Conservation (phyloP, 2,888 invertebrate species). For the Tenthredo scrophulariae region DNA sequence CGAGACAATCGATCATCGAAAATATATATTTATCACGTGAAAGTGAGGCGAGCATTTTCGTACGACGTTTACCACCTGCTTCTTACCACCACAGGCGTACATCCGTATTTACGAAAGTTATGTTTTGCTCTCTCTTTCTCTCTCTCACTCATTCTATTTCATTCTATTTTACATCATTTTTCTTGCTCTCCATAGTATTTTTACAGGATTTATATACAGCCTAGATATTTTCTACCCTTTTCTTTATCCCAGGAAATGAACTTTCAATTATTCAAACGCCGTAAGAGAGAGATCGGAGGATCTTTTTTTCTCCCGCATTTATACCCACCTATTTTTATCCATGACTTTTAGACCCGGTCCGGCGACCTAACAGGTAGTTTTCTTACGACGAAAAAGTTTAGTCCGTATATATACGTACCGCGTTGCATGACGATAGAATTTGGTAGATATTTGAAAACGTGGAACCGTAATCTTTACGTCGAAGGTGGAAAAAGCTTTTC, state of each 20-base stretch:
- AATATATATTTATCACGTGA: conserved; percentile 19
- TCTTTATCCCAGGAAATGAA: neutral
- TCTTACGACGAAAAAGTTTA: conserved; percentile 12
- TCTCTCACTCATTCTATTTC: neutral
- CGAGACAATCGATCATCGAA: neutral
- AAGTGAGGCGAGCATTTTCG: conserved; percentile 18
- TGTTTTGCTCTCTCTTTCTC: neutral
- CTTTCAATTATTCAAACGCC: conserved; percentile 13
- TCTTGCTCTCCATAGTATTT: neutral
- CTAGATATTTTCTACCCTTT: neutral
- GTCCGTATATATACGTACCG: neutral
- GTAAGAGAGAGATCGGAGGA: conserved; percentile 14
- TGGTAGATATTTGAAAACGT: neutral
- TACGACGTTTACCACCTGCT: conserved; percentile 15
- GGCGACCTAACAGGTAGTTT: conserved; percentile 46
- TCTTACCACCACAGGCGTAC: conserved; percentile 6
- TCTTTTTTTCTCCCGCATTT: conserved; percentile 7
- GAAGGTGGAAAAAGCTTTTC: neutral
- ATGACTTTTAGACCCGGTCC: conserved; percentile 29
- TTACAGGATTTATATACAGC: neutral
- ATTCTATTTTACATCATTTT: neutral
- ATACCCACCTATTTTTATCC: conserved; percentile 15
- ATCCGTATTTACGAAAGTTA: conserved; percentile 3
- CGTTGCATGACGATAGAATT: neutral
- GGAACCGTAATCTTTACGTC: neutral